phyloP scores from a whole-genome alignment of 1,140 invertebrate species.

The Adelges cooleyi region DNA sequence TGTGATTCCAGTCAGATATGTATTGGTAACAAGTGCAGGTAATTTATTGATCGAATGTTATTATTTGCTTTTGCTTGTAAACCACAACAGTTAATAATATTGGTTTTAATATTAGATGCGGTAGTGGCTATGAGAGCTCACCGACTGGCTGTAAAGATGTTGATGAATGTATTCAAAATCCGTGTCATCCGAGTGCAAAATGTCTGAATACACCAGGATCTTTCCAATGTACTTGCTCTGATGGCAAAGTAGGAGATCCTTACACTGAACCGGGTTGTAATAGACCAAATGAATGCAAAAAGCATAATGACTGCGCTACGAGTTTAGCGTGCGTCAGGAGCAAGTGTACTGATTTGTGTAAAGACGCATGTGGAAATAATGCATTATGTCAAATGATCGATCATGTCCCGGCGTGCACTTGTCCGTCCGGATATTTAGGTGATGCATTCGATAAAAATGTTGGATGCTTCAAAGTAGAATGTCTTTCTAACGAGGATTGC shows the following conservation, averaged over 20 bases:
- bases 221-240: constrained; percentile 66
- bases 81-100: background rate
- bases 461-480: constrained; percentile 59
- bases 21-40: constrained; percentile 60
- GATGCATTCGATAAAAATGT: constrained; percentile 49
- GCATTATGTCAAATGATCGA: constrained; percentile 51
- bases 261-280: constrained; percentile 54
- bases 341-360: constrained; percentile 69
- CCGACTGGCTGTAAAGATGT: constrained; percentile 51
- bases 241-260: constrained; percentile 62
- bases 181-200: constrained; percentile 58
- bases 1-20: constrained; percentile 71
- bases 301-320: constrained; percentile 60
- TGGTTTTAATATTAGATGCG: constrained; percentile 18
- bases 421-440: constrained; percentile 59
- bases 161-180: constrained; percentile 56
- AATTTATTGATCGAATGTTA: constrained; percentile 32
- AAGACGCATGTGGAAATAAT: constrained; percentile 63
- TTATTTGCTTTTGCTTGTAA: no score
- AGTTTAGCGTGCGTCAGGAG: constrained; percentile 62
- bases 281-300: constrained; percentile 64
- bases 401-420: constrained; percentile 45
- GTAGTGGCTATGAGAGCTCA: constrained; percentile 37
- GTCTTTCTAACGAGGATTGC: constrained; percentile 69
- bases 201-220: constrained; percentile 59